Evolutionary conservation across 2,797 vertebrate species (phyloP).

Genomic region (Cuniculus paca): DNA sequence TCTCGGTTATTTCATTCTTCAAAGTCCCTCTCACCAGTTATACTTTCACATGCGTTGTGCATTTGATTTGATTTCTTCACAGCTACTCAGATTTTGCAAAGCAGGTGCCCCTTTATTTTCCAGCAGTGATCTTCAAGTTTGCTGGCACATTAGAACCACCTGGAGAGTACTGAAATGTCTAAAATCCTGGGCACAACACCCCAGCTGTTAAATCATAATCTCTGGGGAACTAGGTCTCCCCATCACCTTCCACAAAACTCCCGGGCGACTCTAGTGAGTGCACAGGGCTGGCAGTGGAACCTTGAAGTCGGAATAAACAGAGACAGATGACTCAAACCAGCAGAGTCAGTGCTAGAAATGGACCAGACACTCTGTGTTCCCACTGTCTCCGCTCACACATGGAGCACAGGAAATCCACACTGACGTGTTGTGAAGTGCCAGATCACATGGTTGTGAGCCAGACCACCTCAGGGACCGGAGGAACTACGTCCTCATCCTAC

Average conservation of each 20-base stretch:
- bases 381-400: neutral
- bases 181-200: neutral
- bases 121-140: neutral
- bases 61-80: neutral
- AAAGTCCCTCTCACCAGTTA: neutral
- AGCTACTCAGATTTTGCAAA: neutral
- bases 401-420: neutral
- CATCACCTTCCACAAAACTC: neutral
- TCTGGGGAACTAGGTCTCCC: rapidly evolving
- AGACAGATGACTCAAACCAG: neutral
- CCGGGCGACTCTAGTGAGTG: neutral
- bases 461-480: neutral
- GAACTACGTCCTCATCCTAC: neutral
- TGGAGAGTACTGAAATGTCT: neutral
- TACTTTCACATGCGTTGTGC: neutral
- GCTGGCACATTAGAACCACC: neutral
- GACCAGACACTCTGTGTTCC: neutral
- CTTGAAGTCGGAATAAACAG: neutral
- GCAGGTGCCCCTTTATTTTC: neutral
- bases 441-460: neutral
- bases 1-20: neutral
- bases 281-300: neutral
- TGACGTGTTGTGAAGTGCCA: neutral
- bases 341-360: neutral
- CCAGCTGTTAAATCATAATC: neutral